These are phyloP conservation scores for Venustaconcha ellipsiformis DNA, from an alignment of 1,140 invertebrate genomes.

Conservation along the genomic window DNA sequence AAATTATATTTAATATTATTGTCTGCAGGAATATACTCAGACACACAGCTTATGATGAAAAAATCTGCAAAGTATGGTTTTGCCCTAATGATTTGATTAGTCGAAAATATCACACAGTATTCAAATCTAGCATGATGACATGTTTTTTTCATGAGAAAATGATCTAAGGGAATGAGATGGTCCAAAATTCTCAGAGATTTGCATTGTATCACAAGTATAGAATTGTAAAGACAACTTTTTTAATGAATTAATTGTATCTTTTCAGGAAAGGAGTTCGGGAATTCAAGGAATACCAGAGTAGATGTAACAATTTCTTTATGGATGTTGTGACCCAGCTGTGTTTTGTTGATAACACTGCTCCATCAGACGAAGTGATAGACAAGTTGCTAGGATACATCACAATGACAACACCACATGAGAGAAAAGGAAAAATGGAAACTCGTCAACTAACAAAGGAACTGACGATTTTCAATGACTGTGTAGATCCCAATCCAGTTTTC, in stretches of 20 bases:
- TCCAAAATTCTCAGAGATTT: too few species aligned
- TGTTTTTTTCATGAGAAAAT: too few species aligned
- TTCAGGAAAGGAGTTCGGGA: constrained; percentile 8
- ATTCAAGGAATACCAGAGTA: constrained; percentile 34
- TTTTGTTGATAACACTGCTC: constrained; percentile 49
- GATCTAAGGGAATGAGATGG: too few species aligned
- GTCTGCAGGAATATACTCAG: too few species aligned
- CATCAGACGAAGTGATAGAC: constrained; percentile 49
- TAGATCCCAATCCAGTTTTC: constrained; percentile 61
- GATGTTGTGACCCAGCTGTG: constrained; percentile 56
- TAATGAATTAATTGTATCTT: not conserved
- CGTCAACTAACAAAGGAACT: constrained; percentile 36
- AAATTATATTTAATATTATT: too few species aligned
- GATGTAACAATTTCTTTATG: constrained; percentile 60
- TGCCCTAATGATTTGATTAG: too few species aligned
- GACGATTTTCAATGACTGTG: constrained; percentile 48
- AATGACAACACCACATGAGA: constrained; percentile 8
- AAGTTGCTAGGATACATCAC: constrained; percentile 54
- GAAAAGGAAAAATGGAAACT: not conserved
- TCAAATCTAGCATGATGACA: too few species aligned
- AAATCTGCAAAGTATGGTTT: too few species aligned
- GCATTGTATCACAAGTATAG: too few species aligned
- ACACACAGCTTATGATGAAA: too few species aligned
- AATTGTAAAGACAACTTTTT: too few species aligned
- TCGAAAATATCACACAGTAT: too few species aligned